Base-by-base conservation (phyloP, 2,113 vertebrate species). In the Caranx melampygus region DNA sequence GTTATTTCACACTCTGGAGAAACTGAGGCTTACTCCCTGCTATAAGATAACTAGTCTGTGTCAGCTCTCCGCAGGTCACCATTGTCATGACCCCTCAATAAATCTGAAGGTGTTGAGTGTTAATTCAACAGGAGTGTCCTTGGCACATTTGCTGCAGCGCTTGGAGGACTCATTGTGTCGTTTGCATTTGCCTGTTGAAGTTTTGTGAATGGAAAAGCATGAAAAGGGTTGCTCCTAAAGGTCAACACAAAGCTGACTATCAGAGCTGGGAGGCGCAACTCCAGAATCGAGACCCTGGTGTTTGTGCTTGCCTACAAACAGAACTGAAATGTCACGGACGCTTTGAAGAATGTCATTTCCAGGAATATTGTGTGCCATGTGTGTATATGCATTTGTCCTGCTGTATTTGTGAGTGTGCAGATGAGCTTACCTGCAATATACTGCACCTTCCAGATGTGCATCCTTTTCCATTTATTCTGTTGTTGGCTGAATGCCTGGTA, bases 301-400 rank as follows among this genome's bases (percentile, higher is more conserved):
- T 71, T 68, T 62, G 49, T 40, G 60, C 26, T 0, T 49, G 59
- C 74, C 74, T 34, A 31, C 72, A 67, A 64, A 72, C 74, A 69
- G 40, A 40, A 51, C 2, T 59, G 26, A 84, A 88, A 84, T 83
- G 81, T 88, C 91, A 84, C 31, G 3, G 40, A 33, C 0, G 7
- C 81, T 84, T 79, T 89, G 74, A 79, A 81, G 68, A 47, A 33
- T 55, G 31, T 62, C 59, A 65, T 18, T 70, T 82, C 26, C n/a
- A 44, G 20, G 69, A 78, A 62, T 34, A 21, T 5, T 44, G 54
- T 21, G 10, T 35, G 16, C 9, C 21, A 57, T 47, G 49, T 52
- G 49, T 52, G 49, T n/a, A 18, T 51, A 20, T 51, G 49, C 18
- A 3, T n/a, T 16, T 58, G 37, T 76, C 57, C 47, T 8, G 44